Evolutionary conservation across 2,113 vertebrate genomes (phyloP).

Genomic region (Narcine bancroftii): DNA sequence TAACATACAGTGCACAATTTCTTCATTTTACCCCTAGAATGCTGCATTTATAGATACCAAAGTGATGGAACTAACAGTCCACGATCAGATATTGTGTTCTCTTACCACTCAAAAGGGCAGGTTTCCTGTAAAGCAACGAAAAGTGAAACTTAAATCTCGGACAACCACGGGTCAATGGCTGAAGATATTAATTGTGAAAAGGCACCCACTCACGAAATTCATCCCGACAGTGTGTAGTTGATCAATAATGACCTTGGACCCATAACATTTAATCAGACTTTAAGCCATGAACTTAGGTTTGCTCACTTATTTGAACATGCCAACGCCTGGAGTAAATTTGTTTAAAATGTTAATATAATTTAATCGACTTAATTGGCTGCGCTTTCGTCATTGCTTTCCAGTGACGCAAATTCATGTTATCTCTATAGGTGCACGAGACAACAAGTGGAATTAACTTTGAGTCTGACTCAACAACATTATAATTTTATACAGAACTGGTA

Average conservation of each 20-base stretch:
- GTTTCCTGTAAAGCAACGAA: conserved; percentile 33
- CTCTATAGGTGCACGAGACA: not conserved
- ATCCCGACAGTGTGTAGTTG: conserved; percentile 69
- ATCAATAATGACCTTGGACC: conserved; percentile 68
- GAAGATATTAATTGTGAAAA: conserved; percentile 66
- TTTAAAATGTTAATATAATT: conserved; percentile 38
- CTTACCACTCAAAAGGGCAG: conserved; percentile 56
- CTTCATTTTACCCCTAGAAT: not conserved
- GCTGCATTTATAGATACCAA: not conserved
- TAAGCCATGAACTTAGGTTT: conserved; percentile 54
- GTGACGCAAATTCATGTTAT: not conserved
- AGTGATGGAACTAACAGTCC: conserved; percentile 39
- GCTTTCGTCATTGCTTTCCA: not conserved
- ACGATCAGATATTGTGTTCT: conserved; percentile 38
- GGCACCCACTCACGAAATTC: conserved; percentile 77
- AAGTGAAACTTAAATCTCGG: conserved; percentile 49
- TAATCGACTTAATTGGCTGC: conserved; percentile 20
- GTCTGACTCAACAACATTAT: not conserved
- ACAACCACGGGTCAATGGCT: conserved; percentile 66
- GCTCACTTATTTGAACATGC: conserved; percentile 51
- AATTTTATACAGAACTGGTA: not conserved
- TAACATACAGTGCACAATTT: not conserved
- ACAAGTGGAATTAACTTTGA: not conserved
- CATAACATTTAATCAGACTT: conserved; percentile 51
- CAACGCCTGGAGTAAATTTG: conserved; percentile 30